Evolutionary conservation across 2,888 invertebrate species (phyloP), one percentile per base, ranked within the genome.

Genomic region (Terebella lapidaria): DNA sequence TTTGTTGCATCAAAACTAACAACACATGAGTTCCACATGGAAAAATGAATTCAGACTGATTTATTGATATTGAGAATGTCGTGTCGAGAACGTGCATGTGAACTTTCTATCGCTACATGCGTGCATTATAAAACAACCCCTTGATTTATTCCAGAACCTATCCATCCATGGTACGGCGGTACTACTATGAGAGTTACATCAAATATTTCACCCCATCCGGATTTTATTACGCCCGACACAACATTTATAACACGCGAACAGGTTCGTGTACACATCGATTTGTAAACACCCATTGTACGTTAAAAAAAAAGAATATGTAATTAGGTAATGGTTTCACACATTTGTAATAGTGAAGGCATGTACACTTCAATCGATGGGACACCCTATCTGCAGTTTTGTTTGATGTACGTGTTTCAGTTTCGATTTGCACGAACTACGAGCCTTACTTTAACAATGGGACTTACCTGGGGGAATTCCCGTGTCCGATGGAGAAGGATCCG

Each of bases 401-500:
- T 10, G 5, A 15, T 24, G 5, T 56, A 24, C 20, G 2, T 57
- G 45, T 25, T 55, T 2, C 59, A 62, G 62, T 52, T 5, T 29
- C 45, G 2, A 27, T 52, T 2, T 62, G 62, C 45, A 53, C 45
- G 29, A 62, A 62, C 26, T 53, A 59, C 28, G 62, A 62, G 53
- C 62, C 62, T 18, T 56, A 56, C 35, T 59, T 28, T 30, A 47
- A 53, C 15, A 62, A 62, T 42, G 62, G 27, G 18, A 59, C 62
- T 3, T 5, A 22, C 20, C 56, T 62, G 56, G 62, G 62, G 3
- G 53, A 45, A 25, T 62, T 62, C 51, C 62, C 62, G 3, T 62
- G 62, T 42, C 62, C 62, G 5, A 62, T 62, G 62, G 45, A 51
- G 46, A 25, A 24, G 1, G 62, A 62, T 42, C 59, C 58, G 5